A percentile compares a stretch with the other conserved stretches of the same genome.
Conservation (phyloP, 2,888 invertebrate genomes). For the Trissonchulus latispiculum region DNA sequence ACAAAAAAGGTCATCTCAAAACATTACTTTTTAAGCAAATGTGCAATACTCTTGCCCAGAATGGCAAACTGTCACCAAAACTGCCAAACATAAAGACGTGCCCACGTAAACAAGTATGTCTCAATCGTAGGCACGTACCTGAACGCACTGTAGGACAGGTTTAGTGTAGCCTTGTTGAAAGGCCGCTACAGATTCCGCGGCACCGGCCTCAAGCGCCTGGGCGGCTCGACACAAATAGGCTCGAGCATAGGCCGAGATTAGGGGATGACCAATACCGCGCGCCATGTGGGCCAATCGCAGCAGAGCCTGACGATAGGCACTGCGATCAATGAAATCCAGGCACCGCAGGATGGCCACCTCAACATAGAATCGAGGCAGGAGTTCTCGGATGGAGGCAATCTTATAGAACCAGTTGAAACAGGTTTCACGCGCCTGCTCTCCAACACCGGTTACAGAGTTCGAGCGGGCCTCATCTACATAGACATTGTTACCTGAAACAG, state of each 20-base stretch:
- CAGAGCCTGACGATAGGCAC: constrained; percentile 44
- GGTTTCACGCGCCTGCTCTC: constrained; percentile 50
- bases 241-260: constrained; percentile 77
- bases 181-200: too few relatives aligned
- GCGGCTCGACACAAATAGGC: constrained; percentile 60
- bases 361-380: constrained; percentile 78
- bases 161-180: too few relatives aligned
- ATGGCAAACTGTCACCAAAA: too few relatives aligned
- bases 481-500: too few relatives aligned
- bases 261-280: constrained; percentile 83
- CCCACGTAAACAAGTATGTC: too few relatives aligned
- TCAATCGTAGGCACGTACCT: too few relatives aligned
- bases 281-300: constrained; percentile 70
- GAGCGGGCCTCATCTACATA: not conserved
- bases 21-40: too few relatives aligned
- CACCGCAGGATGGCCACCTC: constrained; percentile 76
- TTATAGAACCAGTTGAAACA: constrained; percentile 99
- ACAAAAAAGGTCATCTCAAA: too few relatives aligned
- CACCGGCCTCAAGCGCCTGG: constrained; percentile 26
- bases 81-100: too few relatives aligned
- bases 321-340: not conserved
- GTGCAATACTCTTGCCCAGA: too few relatives aligned
- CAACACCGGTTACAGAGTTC: not conserved
- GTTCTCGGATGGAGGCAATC: constrained; percentile 88
- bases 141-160: too few relatives aligned